Base-by-base conservation (phyloP, 2,888 invertebrate genomes). In the Stegophylla sp. region DNA sequence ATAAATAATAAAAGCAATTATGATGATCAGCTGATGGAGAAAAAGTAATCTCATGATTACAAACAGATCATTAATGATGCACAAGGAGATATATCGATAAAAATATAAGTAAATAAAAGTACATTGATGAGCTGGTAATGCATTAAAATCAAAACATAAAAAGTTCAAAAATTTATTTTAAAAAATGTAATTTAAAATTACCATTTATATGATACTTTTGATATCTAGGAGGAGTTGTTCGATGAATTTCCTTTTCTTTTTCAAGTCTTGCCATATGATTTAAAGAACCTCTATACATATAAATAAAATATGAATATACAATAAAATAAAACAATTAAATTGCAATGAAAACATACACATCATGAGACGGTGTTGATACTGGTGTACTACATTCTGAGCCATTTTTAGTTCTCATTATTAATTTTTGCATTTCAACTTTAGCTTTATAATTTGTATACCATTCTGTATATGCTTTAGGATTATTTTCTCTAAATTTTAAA, bases 391-490 rank as follows among this genome's bases (percentile, higher is more conserved):
- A 71, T 63, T 71, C 61, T 51, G 79, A 79, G 41, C 79, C 71
- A 79, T 71, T 79, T 63, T 79, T 79, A 34, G 51, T 79, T n/a
- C 71, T 69, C 23, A 69, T 69, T 56, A 79, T 71, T 15, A 79
- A 51, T 41, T 79, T 79, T 51, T 79, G 79, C 79, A 79, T 79
- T 71, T 79, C 79, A 41, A 79, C 79, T 79, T 79, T 71, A 7
- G 73, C 45, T 81, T 81, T 72, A 66, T 92, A 92, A 86, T 92
- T 92, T 85, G 91, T 89, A 88, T 94, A 94, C 89, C 92, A 90
- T 85, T 91, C 91, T 83, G 92, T 89, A 87, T 94, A 94, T 34
- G 92, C 92, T 85, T 91, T 91, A 28, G 94, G 94, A 89, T 94
- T 92, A 67, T 90, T 82, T 85, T 85, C 34, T 86, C 82, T 71